A percentile compares a stretch with the other conserved stretches of the same genome.
phyloP scores from a whole-genome alignment of 2,113 vertebrate genomes.

The Uropsilus gracilis region DNA sequence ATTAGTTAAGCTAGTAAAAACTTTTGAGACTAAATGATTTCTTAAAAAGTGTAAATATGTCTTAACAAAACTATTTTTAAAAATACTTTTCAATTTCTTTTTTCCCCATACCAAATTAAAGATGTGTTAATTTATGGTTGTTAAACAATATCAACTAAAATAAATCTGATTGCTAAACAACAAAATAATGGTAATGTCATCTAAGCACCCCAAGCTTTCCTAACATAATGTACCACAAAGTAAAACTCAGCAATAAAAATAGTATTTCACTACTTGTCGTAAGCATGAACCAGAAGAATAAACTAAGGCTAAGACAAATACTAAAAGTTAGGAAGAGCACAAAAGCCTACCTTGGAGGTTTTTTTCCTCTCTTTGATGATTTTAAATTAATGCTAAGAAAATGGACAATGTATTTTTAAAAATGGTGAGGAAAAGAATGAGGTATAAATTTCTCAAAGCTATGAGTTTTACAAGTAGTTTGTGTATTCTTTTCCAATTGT shows the following conservation, averaged over 20 bases:
- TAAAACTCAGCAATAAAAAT: not conserved
- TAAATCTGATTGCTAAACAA: slow-evolving; percentile 3
- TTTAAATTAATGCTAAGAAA: slow-evolving; percentile 42
- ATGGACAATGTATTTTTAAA: not conserved
- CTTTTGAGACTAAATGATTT: not conserved
- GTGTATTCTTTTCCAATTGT: slow-evolving; percentile 57
- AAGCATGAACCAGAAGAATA: not conserved
- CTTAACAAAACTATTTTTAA: slow-evolving; percentile 1
- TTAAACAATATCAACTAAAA: slow-evolving; percentile 4
- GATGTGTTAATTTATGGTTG: not conserved
- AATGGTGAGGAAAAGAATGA: slow-evolving; percentile 50
- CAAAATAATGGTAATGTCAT: not conserved
- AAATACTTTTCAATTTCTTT: not conserved
- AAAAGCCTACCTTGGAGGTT: not conserved
- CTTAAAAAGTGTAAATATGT: not conserved
- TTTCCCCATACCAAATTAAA: not conserved
- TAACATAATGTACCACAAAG: not conserved
- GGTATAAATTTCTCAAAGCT: not conserved
- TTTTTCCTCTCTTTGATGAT: slow-evolving; percentile 20
- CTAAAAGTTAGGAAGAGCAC: slow-evolving; percentile 19
- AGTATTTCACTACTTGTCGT: not conserved
- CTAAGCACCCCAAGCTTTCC: not conserved
- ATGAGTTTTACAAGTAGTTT: slow-evolving; percentile 67
- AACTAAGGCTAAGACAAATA: not conserved
- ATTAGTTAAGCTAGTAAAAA: not conserved